phyloP scores from a whole-genome alignment of 2,113 vertebrate genomes.

The Gallinago media region DNA sequence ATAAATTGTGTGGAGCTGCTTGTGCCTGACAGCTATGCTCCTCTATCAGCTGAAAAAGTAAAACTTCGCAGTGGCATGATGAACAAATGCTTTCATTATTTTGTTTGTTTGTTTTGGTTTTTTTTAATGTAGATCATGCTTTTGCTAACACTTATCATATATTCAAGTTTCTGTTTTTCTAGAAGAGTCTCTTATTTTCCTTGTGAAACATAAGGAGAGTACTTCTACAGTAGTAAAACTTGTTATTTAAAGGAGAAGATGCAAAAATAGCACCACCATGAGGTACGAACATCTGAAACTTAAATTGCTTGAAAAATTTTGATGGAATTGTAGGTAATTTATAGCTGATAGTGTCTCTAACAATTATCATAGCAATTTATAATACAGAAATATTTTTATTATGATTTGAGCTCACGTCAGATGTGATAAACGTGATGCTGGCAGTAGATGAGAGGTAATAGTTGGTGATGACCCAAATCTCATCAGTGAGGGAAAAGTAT shows the following conservation, averaged over 20 bases:
- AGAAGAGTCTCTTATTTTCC: not conserved
- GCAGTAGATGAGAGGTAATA: not conserved
- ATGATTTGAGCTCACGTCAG: not conserved
- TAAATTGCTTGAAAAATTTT: not conserved
- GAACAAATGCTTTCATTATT: not conserved
- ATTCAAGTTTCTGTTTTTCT: not conserved
- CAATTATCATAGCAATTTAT: not conserved
- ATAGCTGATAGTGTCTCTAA: not conserved
- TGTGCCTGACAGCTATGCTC: not conserved
- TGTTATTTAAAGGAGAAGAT: not conserved
- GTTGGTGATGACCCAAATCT: not conserved
- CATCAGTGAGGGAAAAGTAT: not conserved
- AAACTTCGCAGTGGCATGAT: not conserved
- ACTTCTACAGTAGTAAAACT: not conserved
- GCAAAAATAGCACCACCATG: not conserved
- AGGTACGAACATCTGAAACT: not conserved
- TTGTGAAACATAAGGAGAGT: not conserved
- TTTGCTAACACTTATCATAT: not conserved
- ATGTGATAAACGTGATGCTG: not conserved
- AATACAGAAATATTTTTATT: not conserved
- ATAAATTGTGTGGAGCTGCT: not conserved
- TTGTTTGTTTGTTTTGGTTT: too few relatives aligned
- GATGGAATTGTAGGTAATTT: not conserved
- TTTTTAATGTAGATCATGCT: not conserved
- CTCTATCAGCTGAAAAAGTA: not conserved